Base-by-base conservation (phyloP, 2,113 vertebrate genomes). In the Arenaria interpres region DNA sequence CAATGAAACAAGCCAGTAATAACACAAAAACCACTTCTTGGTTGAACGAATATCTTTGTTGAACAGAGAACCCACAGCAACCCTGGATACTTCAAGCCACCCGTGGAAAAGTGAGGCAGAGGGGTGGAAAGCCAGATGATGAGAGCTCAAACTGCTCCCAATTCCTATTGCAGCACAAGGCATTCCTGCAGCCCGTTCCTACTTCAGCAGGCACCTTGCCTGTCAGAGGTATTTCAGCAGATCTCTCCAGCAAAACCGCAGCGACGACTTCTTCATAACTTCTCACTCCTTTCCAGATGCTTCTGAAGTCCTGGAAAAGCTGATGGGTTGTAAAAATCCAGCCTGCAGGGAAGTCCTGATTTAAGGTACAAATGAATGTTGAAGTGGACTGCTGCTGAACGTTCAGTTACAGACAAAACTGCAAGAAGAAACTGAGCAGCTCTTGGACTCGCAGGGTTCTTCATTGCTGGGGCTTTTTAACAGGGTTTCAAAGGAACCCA, bases 51-150 rank as follows among this genome's bases (percentile, higher is more conserved):
- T 17, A 35, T 7, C 37, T 66, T 43, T 59, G 7, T 17, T 50
- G 54, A 91, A 35, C 33, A 51, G 43, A 79, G 57, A 76, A 21
- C 19, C 35, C 77, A 30, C 27, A 57, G n/a, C 23, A 59, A 12
- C 50, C 22, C 19, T 14, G 22, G 25, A 64, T 37, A 32, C 25
- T 37, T 41, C 43, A 57, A 74, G 46, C 20, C 60, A 78, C 19
- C 9, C 2, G 2, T 0, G 1, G 10, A 27, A 7, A 80, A 12
- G 6, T 1, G 3, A 76, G 43, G 25, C n/a, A 63, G 9, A n/a
- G 14, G 7, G 2, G 21, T 48, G 21, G 48, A 62, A 78, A 85
- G 43, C 2, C 46, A 59, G 28, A n/a, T 0, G 1, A 69, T 27
- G 43, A 39, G 35, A 60, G 28, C 39, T 74, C 45, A 35, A 57